Evolutionary conservation across 1,140 invertebrate genomes (phyloP).

Genomic region (Drosophila sechellia): DNA sequence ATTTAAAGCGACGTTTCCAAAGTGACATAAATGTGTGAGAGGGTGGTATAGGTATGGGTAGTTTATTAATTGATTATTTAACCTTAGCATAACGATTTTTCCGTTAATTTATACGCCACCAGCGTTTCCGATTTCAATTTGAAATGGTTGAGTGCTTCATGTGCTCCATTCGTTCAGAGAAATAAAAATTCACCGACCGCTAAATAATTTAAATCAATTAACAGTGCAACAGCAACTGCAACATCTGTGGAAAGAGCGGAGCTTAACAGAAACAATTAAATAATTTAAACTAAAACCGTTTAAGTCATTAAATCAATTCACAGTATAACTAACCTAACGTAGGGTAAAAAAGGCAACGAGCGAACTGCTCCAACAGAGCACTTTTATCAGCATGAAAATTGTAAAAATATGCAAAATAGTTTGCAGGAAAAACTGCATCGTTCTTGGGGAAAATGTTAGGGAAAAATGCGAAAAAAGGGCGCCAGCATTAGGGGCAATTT

Average conservation of each 20-base stretch:
- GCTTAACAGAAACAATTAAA: conserved; percentile 63
- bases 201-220: conserved; percentile 78
- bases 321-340: conserved; percentile 7
- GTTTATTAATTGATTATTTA: too few relatives aligned
- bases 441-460: not conserved
- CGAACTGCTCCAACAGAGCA: conserved; percentile 19
- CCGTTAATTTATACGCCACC: conserved; percentile 1
- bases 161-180: not conserved
- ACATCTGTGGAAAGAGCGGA: conserved; percentile 5
- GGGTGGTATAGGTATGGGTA: too few relatives aligned
- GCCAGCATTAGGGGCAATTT: conserved; percentile 18
- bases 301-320: conserved; percentile 74
- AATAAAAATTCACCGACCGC: conserved; percentile 26
- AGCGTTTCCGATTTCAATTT: conserved; percentile 23
- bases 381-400: conserved; percentile 53
- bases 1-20: not conserved
- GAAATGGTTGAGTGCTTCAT: conserved; percentile 9
- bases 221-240: conserved; percentile 2
- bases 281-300: conserved; percentile 63
- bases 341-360: conserved; percentile 4
- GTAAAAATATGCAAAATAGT: conserved; percentile 66
- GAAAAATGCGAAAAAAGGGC: not conserved
- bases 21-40: too few relatives aligned
- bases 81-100: not conserved
- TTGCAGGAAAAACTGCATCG: conserved; percentile 27